These are phyloP conservation scores for Huso huso DNA, from an alignment of 2,797 vertebrate genomes.

Conservation along the genomic window DNA sequence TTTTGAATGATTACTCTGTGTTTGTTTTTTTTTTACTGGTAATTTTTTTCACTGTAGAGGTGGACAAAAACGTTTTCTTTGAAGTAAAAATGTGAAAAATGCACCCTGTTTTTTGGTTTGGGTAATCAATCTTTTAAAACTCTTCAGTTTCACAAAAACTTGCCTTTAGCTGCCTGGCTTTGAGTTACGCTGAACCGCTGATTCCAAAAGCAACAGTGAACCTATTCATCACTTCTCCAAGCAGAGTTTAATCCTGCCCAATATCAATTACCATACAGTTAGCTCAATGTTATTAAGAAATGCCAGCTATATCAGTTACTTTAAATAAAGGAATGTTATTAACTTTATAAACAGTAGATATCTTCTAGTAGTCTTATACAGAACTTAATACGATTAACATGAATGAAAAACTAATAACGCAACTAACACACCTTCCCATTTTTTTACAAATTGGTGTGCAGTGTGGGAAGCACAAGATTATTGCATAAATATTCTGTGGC, in stretches of 20 bases:
- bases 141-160: not conserved
- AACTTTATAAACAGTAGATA: not conserved
- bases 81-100: not conserved
- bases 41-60: too few relatives aligned
- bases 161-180: not conserved
- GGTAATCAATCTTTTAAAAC: not conserved
- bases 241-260: not conserved
- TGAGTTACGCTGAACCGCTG: too few relatives aligned
- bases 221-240: not conserved
- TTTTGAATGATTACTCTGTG: too few relatives aligned
- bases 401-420: not conserved
- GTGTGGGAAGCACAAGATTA: not conserved
- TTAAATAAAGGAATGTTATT: not conserved
- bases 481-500: not conserved
- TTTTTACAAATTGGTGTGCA: not conserved
- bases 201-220: too few relatives aligned
- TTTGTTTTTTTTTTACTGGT: too few relatives aligned
- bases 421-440: not conserved
- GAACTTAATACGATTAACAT: not conserved
- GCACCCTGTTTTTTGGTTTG: not conserved
- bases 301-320: conserved; percentile 8
- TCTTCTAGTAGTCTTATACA: not conserved
- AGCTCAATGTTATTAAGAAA: not conserved
- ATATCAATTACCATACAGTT: not conserved
- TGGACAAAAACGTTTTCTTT: too few relatives aligned